Base-by-base conservation (phyloP, 2,113 vertebrate species). In the Taxidea taxus region DNA sequence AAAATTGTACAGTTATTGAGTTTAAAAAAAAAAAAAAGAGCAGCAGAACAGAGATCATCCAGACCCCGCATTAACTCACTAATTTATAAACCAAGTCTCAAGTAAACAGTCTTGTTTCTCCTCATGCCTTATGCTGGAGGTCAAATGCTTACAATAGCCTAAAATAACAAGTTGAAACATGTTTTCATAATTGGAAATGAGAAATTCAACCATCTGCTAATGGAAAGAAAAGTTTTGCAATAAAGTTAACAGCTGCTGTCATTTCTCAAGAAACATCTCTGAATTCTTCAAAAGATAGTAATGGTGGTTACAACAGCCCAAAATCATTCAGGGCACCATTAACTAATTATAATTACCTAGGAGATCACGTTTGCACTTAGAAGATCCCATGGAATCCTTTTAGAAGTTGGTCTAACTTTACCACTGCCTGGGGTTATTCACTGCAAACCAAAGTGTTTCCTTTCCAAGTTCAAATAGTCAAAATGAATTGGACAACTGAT, bases 61-160 rank as follows among this genome's bases (percentile, higher is more conserved):
- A 49, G 97, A 92, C 81, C 90, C 72, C 87, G 88, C 96, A 98
- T 93, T 95, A 95, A 97, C 97, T 97, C 60, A 47, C 90, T 91
- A 70, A 97, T 98, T 95, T 98, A 97, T 83, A 96, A 96, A 96
- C 91, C 62, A 2, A 83, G 72, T 92, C 96, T 93, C 60, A 93
- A 98, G 97, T 97, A 98, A 98, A 85, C 68, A 97, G 66, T 94
- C 96, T 97, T 98, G 62, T 97, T 97, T 98, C 95, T 96, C 95
- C 2, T 75, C 86, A 8, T 95, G 90, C 96, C 93, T 97, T 98
- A 85, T 14, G 8, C 66, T 97, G 74, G 58, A 97, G 97, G 97
- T 97, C 94, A 92, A 87, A 97, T 47, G 81, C 87, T 97, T 96
- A 91, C 95, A 90, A 51, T 96, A 54, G 78, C 94, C 77, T 64